phyloP scores from a whole-genome alignment of 2,113 vertebrate species.

The Otolemur garnettii region DNA sequence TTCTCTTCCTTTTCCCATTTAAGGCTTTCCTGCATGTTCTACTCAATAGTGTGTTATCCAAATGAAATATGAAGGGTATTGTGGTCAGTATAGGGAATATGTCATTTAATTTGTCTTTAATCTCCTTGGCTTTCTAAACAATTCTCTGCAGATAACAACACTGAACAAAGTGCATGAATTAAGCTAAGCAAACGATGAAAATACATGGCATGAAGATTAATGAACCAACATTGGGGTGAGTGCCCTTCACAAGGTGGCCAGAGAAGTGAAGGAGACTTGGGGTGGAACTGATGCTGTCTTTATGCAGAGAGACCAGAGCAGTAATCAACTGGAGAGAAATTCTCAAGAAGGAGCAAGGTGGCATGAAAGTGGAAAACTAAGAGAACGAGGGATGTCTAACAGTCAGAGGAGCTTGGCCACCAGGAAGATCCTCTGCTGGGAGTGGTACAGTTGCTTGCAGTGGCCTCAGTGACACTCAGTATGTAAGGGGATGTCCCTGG shows the following conservation, averaged over 20 bases:
- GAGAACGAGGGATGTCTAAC: accelerated
- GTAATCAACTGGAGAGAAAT: neutral
- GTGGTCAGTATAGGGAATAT: neutral
- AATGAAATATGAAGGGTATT: neutral
- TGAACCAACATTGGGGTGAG: neutral
- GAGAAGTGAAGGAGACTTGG: neutral
- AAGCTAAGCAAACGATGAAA: neutral
- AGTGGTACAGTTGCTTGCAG: neutral
- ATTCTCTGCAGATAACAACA: neutral
- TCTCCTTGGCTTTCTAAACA: neutral
- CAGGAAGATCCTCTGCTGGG: neutral
- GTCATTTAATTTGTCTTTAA: neutral
- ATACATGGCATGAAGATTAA: neutral
- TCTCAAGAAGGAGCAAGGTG: neutral
- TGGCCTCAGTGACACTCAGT: neutral
- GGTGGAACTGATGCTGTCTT: neutral
- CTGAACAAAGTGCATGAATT: neutral
- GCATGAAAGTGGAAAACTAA: no score
- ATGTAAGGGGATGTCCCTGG: neutral
- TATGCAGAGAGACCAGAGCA: neutral
- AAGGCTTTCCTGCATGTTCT: neutral
- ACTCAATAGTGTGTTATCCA: neutral
- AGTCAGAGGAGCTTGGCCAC: neutral
- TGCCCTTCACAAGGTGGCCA: neutral
- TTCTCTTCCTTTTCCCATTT: neutral